Percentiles rank a stretch among this genome's conserved stretches.
These are phyloP conservation scores for Semicossyphus pulcher DNA, from an alignment of 2,113 vertebrate species.

Conservation along the genomic window DNA sequence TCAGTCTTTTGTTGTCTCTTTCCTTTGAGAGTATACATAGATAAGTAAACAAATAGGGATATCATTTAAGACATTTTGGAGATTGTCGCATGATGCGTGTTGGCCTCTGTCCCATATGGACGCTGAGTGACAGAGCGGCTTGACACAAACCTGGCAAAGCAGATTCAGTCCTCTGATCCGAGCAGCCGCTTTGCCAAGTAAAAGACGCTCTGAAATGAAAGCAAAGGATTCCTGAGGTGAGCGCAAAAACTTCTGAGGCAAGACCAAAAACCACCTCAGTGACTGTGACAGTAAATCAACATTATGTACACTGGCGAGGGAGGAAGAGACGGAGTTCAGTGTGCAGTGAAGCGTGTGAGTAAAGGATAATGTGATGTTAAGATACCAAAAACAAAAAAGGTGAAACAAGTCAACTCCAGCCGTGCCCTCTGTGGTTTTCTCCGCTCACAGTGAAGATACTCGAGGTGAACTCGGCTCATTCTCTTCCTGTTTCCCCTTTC, in stretches of 20 bases:
- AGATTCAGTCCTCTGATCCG: constrained; percentile 58
- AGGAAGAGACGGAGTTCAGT: constrained; percentile 11
- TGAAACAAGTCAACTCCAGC: background rate
- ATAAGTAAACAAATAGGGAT: background rate
- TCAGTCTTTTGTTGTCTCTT: background rate
- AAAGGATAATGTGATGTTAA: background rate
- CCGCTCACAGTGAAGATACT: background rate
- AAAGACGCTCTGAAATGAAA: constrained; percentile 62
- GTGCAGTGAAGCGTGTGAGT: constrained; percentile 11
- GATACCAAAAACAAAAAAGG: background rate
- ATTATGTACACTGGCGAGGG: background rate
- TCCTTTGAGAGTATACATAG: background rate
- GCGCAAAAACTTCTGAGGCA: constrained; percentile 30
- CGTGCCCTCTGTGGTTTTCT: background rate
- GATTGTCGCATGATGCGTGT: constrained; percentile 28
- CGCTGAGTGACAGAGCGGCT: constrained; percentile 45
- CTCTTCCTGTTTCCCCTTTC: constrained; percentile 11
- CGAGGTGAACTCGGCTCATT: background rate
- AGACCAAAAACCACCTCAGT: constrained; percentile 28
- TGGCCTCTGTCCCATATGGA: constrained; percentile 48
- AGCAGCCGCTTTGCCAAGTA: constrained; percentile 52
- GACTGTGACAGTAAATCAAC: constrained; percentile 24
- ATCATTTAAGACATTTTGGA: constrained; percentile 10
- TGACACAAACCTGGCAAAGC: constrained; percentile 50
- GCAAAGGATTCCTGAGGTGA: constrained; percentile 61